Conservation (phyloP, 2,113 vertebrate genomes). For the Ptilonorhynchus violaceus region DNA sequence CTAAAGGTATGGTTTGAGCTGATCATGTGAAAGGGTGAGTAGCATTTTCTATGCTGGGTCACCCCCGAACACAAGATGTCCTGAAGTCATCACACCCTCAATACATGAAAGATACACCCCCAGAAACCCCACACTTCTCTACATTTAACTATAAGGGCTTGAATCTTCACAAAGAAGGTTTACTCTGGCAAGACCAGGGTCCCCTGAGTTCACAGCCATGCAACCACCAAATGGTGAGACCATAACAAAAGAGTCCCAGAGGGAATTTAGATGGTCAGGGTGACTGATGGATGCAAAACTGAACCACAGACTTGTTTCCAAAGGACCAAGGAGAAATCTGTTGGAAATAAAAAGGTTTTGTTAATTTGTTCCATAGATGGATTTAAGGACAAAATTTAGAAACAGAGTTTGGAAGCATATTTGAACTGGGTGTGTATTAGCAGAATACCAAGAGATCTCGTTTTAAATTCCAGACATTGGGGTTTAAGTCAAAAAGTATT, state of each 20-base stretch:
- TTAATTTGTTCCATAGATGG: not conserved
- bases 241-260: accelerated
- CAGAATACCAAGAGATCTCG: not conserved
- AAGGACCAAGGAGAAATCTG: not conserved
- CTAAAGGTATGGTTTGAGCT: not conserved
- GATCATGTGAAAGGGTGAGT: not conserved
- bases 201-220: not conserved
- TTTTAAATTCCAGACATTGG: not conserved
- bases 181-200: not conserved
- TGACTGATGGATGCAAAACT: not conserved
- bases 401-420: not conserved
- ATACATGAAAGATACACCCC: not conserved
- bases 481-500: not conserved
- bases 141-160: not conserved
- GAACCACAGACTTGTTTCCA: not conserved
- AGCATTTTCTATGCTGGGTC: not conserved
- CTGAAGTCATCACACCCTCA: not conserved
- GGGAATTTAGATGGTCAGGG: accelerated
- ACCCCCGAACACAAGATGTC: not conserved
- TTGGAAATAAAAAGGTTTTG: not conserved
- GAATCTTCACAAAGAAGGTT: not conserved
- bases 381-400: not conserved
- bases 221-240: not conserved
- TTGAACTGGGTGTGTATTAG: not conserved
- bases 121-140: accelerated